Base-by-base conservation (phyloP, 1,140 invertebrate genomes). In the Formica exsecta region DNA sequence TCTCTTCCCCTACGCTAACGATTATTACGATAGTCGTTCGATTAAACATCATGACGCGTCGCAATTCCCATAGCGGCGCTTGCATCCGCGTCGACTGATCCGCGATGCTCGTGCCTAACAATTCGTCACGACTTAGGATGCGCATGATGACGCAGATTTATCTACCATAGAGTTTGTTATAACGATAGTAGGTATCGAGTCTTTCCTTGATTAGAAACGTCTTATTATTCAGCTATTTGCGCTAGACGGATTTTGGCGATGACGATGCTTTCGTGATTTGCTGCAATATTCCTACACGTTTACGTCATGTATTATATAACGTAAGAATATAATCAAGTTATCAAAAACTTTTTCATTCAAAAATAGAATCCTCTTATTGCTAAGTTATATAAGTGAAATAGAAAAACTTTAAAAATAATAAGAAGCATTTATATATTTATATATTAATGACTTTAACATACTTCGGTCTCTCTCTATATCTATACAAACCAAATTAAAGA, bases 21-120 rank as follows among this genome's bases (percentile, higher is more conserved):
- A 80, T 80, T 80, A 80, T 80, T 80, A 80, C 77, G 77, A 83
- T 83, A 68, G 79, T 83, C 54, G 79, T 83, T 83, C 79, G 79
- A 83, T 83, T 83, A 83, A 83, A 83, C 79, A 83, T 83, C 79
- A 83, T 83, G 79, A 83, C 79, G 79, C 79, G 79, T 73, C 68
- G 79, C 79, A 83, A 83, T 83, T 73, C 66, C 38, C 79, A 71
- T 22, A 61, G 36, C 66, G 51, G 75, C 36, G 66, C 66, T 61
- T 81, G 54, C 79, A 54, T 64, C 25, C 62, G n/a, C 29, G 13
- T 41, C 29, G 68, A 73, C 79, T 61, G 79, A 81, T 81, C 79
- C 68, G 25, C 79, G 66, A 61, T 54, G 64, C 64, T 81, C 66
- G 51, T 59, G 66, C 38, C 79, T 81, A 73, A 68, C 57, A 74